Conservation (phyloP, 2,888 invertebrate species). For the Aphodius sticticus region DNA sequence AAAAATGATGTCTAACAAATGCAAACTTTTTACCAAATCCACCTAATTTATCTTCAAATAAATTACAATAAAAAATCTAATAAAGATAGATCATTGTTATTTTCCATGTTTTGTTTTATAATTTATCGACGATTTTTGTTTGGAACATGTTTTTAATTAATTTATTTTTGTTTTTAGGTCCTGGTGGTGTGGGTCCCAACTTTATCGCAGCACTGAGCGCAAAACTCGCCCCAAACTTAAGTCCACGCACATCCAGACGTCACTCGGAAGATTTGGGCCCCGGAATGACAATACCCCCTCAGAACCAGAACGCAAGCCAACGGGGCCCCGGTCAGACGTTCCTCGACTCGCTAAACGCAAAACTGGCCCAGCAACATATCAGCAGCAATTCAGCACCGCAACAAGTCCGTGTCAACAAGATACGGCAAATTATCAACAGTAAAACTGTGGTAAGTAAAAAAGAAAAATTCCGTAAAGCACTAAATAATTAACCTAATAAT, state of each 20-base stretch:
- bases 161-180: conserved; percentile 49
- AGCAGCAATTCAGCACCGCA: conserved; percentile 62
- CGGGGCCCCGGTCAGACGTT: conserved; percentile 69
- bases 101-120: too few relatives aligned
- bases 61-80: too few relatives aligned
- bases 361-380: conserved; percentile 70
- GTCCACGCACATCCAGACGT: conserved; percentile 65
- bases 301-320: conserved; percentile 59
- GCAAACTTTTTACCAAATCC: too few relatives aligned
- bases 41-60: too few relatives aligned
- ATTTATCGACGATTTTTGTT: too few relatives aligned
- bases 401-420: conserved; percentile 68
- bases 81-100: too few relatives aligned
- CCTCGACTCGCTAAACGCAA: conserved; percentile 83
- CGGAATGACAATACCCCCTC: conserved; percentile 42
- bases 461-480: not conserved
- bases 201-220: conserved; percentile 78
- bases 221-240: conserved; percentile 70
- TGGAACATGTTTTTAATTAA: not conserved
- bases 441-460: conserved; percentile 69
- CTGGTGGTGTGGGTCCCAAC: conserved; percentile 67
- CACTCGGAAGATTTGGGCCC: conserved; percentile 59
- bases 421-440: conserved; percentile 77
- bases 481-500: conserved; percentile 21
- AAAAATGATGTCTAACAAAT: too few relatives aligned